phyloP scores from a whole-genome alignment of 2,113 vertebrate genomes.

The Numida meleagris region DNA sequence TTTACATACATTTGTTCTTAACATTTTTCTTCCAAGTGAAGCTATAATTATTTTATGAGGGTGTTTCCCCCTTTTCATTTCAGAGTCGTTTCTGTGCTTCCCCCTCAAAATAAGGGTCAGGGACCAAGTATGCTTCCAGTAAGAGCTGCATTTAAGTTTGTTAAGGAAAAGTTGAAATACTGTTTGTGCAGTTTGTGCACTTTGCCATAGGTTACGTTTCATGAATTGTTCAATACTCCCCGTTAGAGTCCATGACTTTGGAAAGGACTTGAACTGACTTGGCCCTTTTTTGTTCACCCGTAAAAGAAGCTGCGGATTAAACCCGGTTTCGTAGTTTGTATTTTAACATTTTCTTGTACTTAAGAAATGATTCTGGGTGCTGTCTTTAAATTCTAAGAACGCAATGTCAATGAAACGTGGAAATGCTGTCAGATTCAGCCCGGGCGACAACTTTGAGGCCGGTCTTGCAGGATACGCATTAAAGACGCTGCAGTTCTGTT shows the following conservation, averaged over 20 bases:
- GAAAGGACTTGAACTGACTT: background rate
- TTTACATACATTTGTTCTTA: background rate
- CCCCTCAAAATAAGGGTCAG: background rate
- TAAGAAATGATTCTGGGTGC: background rate
- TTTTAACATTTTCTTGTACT: background rate
- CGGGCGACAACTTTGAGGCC: too few species aligned
- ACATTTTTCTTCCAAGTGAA: background rate
- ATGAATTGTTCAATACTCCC: background rate
- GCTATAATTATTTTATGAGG: background rate
- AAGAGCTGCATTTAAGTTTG: background rate
- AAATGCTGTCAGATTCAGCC: background rate
- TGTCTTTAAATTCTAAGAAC: background rate
- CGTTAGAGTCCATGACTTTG: background rate
- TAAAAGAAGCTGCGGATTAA: background rate
- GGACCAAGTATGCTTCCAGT: background rate
- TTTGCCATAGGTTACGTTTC: background rate
- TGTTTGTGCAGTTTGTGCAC: background rate
- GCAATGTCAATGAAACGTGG: background rate
- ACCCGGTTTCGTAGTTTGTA: background rate
- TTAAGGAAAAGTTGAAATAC: background rate
- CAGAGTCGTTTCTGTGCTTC: background rate
- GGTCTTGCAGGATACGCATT: background rate
- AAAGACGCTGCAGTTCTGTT: background rate
- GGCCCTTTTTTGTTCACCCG: background rate
- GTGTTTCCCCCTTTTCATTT: background rate